Conservation (phyloP, 2,888 invertebrate species). For the Tupiocoris notatus region DNA sequence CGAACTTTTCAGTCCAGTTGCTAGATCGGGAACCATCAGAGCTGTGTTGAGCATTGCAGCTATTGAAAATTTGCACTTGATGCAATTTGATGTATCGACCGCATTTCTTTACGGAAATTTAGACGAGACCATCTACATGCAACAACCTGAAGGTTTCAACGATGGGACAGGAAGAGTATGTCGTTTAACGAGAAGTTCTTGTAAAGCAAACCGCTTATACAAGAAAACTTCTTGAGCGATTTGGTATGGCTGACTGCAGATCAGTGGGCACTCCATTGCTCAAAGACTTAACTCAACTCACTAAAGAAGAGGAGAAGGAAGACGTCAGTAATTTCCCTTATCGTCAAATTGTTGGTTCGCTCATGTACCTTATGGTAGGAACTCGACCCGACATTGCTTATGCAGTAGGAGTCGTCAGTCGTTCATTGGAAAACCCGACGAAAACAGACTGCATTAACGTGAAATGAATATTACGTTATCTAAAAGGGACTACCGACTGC, state of each 20-base stretch:
- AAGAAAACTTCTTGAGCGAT: background rate
- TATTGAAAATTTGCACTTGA: too few relatives aligned
- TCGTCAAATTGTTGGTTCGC: conserved; percentile 24
- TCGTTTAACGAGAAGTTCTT: too few relatives aligned
- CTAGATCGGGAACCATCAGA: too few relatives aligned
- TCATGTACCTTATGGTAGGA: conserved; percentile 18
- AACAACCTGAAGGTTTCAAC: too few relatives aligned
- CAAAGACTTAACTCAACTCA: too few relatives aligned
- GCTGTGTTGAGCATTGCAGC: too few relatives aligned
- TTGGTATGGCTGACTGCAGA: conserved; percentile 25
- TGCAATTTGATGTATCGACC: too few relatives aligned
- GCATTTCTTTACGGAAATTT: too few relatives aligned
- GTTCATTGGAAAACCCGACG: conserved; percentile 6
- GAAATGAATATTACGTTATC: conserved; percentile 41
- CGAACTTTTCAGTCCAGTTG: too few relatives aligned
- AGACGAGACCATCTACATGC: too few relatives aligned
- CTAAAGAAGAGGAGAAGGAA: too few relatives aligned
- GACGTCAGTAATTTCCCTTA: conserved; percentile 28
- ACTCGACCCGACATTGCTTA: conserved; percentile 39
- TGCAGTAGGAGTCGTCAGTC: conserved; percentile 31
- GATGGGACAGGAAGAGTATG: too few relatives aligned
- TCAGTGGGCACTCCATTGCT: conserved; percentile 15
- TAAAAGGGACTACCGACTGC: conserved; percentile 33
- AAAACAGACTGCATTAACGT: background rate
- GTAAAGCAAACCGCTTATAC: conserved; percentile 22